phyloP scores from a whole-genome alignment of 2,888 invertebrate genomes.

The Tubiluchus corallicola region DNA sequence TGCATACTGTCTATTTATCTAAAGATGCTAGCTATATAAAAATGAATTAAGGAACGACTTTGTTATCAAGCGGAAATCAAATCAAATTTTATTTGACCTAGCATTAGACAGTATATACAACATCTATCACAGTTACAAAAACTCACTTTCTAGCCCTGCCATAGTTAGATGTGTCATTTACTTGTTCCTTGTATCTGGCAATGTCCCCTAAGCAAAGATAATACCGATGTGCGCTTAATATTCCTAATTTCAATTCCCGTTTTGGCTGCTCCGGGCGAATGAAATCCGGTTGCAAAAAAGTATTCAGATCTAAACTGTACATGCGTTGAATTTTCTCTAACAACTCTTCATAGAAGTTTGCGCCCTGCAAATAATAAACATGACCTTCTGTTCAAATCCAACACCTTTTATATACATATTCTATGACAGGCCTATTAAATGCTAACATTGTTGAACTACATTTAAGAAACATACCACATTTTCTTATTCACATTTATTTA shows the following conservation, averaged over 20 bases:
- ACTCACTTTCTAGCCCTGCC: slow-evolving; percentile 54
- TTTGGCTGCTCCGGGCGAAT: slow-evolving; percentile 1
- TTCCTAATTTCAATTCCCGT: slow-evolving; percentile 52
- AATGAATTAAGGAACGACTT: slow-evolving; percentile 2
- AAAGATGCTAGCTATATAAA: background rate
- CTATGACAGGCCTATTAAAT: too few relatives aligned
- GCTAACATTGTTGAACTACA: too few relatives aligned
- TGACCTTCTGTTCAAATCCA: too few relatives aligned
- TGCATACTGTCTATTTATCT: background rate
- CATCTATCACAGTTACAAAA: too few relatives aligned
- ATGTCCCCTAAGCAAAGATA: slow-evolving; percentile 79
- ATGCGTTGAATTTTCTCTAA: slow-evolving; percentile 50
- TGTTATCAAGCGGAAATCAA: too few relatives aligned
- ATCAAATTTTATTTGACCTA: too few relatives aligned
- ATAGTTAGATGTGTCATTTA: slow-evolving; percentile 58
- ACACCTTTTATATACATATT: too few relatives aligned
- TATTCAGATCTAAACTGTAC: slow-evolving; percentile 46
- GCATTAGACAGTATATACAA: too few relatives aligned
- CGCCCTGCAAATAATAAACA: slow-evolving; percentile 19
- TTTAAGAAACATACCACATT: too few relatives aligned
- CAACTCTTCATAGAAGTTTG: slow-evolving; percentile 50
- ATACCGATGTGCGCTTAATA: slow-evolving; percentile 66
- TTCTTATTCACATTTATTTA: too few relatives aligned
- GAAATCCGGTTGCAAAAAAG: slow-evolving; percentile 24
- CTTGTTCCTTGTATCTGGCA: slow-evolving; percentile 61